These are phyloP conservation scores for Syndactyla subalaris DNA, from an alignment of 2,797 vertebrate genomes.

Conservation along the genomic window DNA sequence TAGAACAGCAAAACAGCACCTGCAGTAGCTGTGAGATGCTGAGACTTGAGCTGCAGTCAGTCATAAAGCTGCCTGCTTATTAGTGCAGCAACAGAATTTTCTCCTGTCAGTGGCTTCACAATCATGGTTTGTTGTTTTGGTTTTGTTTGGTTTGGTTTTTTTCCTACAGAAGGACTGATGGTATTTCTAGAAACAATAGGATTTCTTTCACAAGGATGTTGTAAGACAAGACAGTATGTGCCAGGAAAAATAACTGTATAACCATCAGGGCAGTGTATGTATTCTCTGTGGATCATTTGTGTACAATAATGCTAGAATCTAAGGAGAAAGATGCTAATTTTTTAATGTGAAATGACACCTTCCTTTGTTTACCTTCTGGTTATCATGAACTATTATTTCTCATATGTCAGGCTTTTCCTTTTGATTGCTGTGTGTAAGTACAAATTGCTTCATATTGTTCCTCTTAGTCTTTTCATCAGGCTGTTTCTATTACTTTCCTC, in stretches of 20 bases:
- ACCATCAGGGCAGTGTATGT: neutral
- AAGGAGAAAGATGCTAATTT: neutral
- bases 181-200: neutral
- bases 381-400: neutral
- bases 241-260: neutral
- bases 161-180: neutral
- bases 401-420: neutral
- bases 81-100: neutral
- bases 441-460: neutral
- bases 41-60: neutral
- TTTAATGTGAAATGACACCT: neutral
- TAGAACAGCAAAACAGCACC: neutral
- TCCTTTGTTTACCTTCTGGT: neutral
- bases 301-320: neutral
- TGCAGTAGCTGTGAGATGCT: neutral
- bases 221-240: neutral
- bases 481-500: neutral
- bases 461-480: neutral
- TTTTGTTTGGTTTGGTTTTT: neutral
- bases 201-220: neutral
- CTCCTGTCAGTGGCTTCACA: neutral
- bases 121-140: neutral
- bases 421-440: neutral
- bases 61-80: neutral
- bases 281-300: neutral